Conservation (phyloP, 1,140 invertebrate genomes). For the Chironomus tepperi region DNA sequence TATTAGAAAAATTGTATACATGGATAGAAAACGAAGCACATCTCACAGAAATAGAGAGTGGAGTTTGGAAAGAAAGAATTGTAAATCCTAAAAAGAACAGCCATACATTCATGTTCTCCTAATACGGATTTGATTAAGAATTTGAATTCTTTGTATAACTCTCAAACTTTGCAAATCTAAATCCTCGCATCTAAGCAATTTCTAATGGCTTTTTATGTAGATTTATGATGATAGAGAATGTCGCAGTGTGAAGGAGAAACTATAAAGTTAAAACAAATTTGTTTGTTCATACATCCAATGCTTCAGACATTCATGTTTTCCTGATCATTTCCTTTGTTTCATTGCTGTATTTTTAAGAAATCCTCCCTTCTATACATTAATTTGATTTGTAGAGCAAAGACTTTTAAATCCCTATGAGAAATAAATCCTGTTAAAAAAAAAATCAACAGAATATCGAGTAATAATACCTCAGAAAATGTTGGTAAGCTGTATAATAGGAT, state of each 20-base stretch:
- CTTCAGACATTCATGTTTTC: not conserved
- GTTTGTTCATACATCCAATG: not conserved
- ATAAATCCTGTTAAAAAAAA: no score
- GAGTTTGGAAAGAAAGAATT: not conserved
- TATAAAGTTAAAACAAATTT: not conserved
- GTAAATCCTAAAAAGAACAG: not conserved
- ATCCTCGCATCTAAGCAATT: conserved; percentile 7
- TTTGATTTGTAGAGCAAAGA: no score
- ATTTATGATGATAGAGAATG: conserved; percentile 1
- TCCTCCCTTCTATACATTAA: not conserved
- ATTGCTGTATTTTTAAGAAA: not conserved
- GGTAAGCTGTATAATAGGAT: no score
- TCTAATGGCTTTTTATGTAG: conserved; percentile 12
- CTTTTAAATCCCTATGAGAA: no score
- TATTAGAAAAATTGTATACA: no score
- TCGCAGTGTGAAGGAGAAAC: not conserved
- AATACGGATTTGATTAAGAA: conserved; percentile 15
- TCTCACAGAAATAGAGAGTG: not conserved
- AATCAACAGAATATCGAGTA: no score
- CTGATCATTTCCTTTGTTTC: not conserved
- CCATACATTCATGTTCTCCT: not conserved
- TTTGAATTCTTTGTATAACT: conserved; percentile 14
- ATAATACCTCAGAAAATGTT: no score
- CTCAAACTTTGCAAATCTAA: conserved; percentile 8
- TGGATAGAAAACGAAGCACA: not conserved